Percentiles rank a stretch among this genome's conserved stretches.
Evolutionary conservation across 2,113 vertebrate genomes (phyloP).

Genomic region (Casuarius casuarius): DNA sequence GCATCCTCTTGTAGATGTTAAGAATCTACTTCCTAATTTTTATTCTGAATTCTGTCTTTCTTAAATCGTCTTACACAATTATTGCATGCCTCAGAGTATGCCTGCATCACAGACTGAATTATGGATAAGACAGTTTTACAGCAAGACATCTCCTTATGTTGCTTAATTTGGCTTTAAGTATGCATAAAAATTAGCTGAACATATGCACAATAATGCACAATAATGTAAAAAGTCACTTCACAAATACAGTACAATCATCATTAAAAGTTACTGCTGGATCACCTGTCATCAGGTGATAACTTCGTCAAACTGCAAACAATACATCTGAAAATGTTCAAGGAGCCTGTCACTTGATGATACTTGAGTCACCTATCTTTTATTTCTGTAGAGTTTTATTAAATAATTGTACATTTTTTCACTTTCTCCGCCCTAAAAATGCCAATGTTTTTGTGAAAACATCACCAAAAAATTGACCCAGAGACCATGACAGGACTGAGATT

Average conservation of each 20-base stretch:
- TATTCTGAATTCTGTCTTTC: not conserved
- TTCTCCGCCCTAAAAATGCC: not conserved
- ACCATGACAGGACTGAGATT: not conserved
- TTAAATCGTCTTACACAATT: not conserved
- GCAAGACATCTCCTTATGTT: not conserved
- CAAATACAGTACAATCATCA: not conserved
- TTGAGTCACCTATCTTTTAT: not conserved
- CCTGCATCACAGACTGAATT: not conserved
- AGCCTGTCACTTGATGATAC: not conserved
- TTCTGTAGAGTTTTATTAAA: not conserved
- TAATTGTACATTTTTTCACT: not conserved
- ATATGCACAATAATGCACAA: not conserved
- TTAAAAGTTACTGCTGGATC: not conserved
- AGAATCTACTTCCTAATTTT: not conserved
- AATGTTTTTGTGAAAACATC: not conserved
- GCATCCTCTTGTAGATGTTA: not conserved
- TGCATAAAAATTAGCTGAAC: not conserved
- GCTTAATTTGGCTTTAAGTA: not conserved
- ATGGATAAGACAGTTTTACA: not conserved
- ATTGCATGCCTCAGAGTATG: not conserved
- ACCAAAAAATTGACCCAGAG: not conserved
- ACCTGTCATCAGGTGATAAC: not conserved
- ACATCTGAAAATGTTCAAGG: rapidly evolving
- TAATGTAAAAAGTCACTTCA: not conserved
- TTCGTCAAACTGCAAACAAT: not conserved